Base-by-base conservation (phyloP, 1,140 invertebrate species). In the Bombyx mandarina region DNA sequence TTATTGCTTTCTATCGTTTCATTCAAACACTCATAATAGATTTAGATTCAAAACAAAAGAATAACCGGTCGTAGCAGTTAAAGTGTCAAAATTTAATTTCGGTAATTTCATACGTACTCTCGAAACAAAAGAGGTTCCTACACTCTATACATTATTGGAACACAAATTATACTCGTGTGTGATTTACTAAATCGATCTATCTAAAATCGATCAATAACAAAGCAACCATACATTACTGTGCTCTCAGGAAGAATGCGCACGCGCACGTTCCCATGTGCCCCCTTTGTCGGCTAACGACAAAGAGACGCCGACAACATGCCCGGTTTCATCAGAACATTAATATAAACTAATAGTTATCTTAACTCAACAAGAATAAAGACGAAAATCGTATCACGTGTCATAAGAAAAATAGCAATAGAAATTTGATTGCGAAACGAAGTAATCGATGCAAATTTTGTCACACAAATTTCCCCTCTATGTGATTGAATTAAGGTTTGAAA, bases 251-350 rank as follows among this genome's bases (percentile, higher is more conserved):
- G 65, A 67, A 73, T 62, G 72, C 71, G 76, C 76, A 79, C 75
- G 80, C 77, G 77, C 80, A 73, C 70, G 72, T 86, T 84, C 79
- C 75, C 81, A 84, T 79, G 79, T 83, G 72, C 71, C 71, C 53
- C 61, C 73, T 86, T 86, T 86, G 83, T 84, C 83, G 83, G 79
- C 53, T 18, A 50, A 71, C 80, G 79, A 84, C 80, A 86, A 86
- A 84, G 79, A 60, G 26, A 45, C 54, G 70, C 76, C 73, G 77
- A 71, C 75, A 67, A 77, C 72, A 76, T 66, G 26, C 26, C 70
- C 68, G 52, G 62, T 72, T 62, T 61, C 56, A 47, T 35, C 48
- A 56, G 26, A 6, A 51, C 10, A 51, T 51, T 35, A 35, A 44
- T 6, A 12, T 54, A 45, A 43, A 8, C 52, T 43, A 54, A 45